These are phyloP conservation scores for Julus scandinavius DNA, from an alignment of 2,888 invertebrate genomes.

Conservation along the genomic window DNA sequence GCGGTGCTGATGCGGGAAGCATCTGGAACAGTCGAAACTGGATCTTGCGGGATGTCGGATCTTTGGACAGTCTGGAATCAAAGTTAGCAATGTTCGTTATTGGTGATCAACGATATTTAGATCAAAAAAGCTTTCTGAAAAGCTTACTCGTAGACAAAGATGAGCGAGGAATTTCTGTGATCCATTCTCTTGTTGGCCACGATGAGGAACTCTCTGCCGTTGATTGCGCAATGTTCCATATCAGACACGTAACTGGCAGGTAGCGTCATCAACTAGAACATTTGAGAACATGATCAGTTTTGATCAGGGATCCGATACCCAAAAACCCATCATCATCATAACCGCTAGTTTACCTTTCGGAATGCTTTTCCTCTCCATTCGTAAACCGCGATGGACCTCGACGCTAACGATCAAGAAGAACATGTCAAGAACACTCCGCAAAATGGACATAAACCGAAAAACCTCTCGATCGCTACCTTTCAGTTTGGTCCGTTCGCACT, in stretches of 20 bases:
- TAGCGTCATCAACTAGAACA: not conserved
- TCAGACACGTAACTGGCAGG: constrained; percentile 53
- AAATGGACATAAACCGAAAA: not conserved
- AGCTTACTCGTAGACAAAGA: constrained; percentile 51
- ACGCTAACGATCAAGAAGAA: constrained; percentile 3
- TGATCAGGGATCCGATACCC: not conserved
- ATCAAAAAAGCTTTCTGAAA: too few species aligned
- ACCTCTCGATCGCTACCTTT: not conserved
- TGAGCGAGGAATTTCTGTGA: not conserved
- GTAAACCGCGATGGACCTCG: constrained; percentile 49
- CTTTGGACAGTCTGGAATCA: not conserved
- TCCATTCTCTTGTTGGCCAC: constrained; percentile 53
- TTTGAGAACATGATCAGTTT: not conserved
- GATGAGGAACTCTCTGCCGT: constrained; percentile 49
- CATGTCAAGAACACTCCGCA: not conserved
- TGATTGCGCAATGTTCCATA: constrained; percentile 44
- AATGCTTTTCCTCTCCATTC: constrained; percentile 53
- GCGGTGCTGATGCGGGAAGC: constrained; percentile 4
- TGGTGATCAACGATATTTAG: too few species aligned
- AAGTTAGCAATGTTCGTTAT: too few species aligned
- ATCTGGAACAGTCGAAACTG: constrained; percentile 52
- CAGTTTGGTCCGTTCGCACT: constrained; percentile 28
- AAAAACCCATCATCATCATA: not conserved
- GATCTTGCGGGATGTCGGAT: not conserved
- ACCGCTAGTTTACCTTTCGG: constrained; percentile 7